phyloP scores from a whole-genome alignment of 2,113 vertebrate species.

The Eurypyga helias region DNA sequence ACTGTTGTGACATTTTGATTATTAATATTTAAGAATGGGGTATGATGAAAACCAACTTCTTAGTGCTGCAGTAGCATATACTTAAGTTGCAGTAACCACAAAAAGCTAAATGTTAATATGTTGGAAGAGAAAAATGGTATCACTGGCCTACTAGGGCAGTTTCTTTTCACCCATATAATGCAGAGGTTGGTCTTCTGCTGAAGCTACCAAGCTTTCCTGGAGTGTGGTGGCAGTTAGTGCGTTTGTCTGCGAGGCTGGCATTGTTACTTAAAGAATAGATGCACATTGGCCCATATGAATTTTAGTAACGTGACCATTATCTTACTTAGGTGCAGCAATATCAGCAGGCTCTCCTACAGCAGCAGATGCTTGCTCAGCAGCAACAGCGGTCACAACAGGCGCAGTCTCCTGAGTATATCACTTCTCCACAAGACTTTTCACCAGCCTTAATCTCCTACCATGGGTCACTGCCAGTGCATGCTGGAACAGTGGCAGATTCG shows the following conservation, averaged over 20 bases:
- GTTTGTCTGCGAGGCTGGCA: rapidly evolving
- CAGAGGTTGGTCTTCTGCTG: neutral
- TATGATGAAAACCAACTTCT: rapidly evolving
- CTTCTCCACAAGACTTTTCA: constrained; percentile 89
- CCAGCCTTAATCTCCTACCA: constrained; percentile 81
- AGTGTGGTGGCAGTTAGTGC: neutral
- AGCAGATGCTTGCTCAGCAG: constrained; percentile 78
- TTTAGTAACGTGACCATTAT: neutral
- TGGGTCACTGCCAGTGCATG: constrained; percentile 71
- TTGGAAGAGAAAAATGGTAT: rapidly evolving
- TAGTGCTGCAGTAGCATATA: neutral
- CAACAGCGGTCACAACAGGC: constrained; percentile 62
- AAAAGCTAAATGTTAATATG: rapidly evolving
- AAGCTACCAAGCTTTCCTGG: neutral
- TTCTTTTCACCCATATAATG: rapidly evolving
- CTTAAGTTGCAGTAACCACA: rapidly evolving
- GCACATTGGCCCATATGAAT: rapidly evolving
- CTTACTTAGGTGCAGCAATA: constrained; percentile 89
- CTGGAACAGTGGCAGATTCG: constrained; percentile 75
- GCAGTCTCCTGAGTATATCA: constrained; percentile 80
- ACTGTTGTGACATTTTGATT: neutral
- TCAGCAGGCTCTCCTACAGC: constrained; percentile 89
- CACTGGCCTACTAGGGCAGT: neutral
- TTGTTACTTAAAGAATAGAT: neutral
- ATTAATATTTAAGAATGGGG: neutral